Conservation (phyloP, 2,113 vertebrate species). For the Nycticryphes semicollaris region DNA sequence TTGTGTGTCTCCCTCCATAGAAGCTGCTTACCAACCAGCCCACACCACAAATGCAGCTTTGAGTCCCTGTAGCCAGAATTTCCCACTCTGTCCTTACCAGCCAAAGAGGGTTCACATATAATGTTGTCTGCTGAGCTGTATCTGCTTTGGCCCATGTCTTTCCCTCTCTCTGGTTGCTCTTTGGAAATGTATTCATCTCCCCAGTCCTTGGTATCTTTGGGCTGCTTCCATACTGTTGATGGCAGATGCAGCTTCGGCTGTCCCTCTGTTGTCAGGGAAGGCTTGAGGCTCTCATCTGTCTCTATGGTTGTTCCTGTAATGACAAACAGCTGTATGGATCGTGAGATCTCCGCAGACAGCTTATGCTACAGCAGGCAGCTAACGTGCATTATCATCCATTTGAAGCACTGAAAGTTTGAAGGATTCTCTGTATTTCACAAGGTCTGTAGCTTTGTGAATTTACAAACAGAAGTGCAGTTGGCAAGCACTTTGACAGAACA, state of each 20-base stretch:
- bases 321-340: neutral
- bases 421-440: neutral
- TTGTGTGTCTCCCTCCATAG: neutral
- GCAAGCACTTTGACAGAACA: neutral
- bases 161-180: slow-evolving; percentile 78
- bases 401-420: neutral
- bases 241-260: slow-evolving; percentile 70
- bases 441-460: neutral
- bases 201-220: slow-evolving; percentile 81
- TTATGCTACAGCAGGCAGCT: neutral
- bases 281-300: slow-evolving; percentile 74
- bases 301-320: slow-evolving; percentile 46
- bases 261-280: slow-evolving; percentile 68
- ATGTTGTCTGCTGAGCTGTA: slow-evolving; percentile 75
- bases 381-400: neutral
- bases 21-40: neutral
- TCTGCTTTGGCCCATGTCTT: slow-evolving; percentile 73
- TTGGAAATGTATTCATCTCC: slow-evolving; percentile 78
- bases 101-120: slow-evolving; percentile 76
- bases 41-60: neutral
- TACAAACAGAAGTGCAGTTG: neutral
- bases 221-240: slow-evolving; percentile 81
- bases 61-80: neutral
- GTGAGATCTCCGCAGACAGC: neutral
- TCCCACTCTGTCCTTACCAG: slow-evolving; percentile 71